phyloP scores from a whole-genome alignment of 2,113 vertebrate genomes.

The Caretta caretta region DNA sequence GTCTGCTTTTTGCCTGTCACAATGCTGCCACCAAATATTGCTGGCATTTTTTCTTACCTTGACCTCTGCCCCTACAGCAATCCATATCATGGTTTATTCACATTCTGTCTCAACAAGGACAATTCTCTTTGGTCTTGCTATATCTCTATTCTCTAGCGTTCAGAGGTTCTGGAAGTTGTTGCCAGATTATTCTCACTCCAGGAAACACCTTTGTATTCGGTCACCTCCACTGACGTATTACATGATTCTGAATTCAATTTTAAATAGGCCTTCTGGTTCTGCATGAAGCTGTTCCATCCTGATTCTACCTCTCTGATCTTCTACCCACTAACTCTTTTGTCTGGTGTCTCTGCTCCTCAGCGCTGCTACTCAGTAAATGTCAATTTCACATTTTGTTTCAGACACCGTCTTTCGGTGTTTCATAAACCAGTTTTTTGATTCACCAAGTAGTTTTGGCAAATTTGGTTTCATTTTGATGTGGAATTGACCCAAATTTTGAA shows the following conservation, averaged over 20 bases:
- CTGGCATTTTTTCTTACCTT: not conserved
- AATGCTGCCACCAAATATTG: not conserved
- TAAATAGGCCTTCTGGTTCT: not conserved
- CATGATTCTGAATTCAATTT: not conserved
- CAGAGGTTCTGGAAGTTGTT: not conserved
- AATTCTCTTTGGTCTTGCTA: not conserved
- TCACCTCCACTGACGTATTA: not conserved
- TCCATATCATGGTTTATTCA: not conserved
- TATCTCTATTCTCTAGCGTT: not conserved
- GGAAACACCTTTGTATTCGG: not conserved
- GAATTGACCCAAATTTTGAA: not conserved
- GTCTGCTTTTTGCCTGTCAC: not conserved
- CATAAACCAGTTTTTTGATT: not conserved
- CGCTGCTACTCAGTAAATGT: not conserved
- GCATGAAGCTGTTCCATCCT: not conserved
- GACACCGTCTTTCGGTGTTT: not conserved
- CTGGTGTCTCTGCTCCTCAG: not conserved
- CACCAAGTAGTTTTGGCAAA: not conserved
- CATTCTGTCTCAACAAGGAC: not conserved
- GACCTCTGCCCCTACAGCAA: not conserved
- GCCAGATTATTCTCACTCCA: not conserved
- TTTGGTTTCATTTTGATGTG: not conserved
- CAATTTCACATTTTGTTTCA: not conserved
- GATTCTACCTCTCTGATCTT: not conserved
- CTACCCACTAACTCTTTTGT: not conserved